These are phyloP conservation scores for Misgurnus mizolepis DNA, from an alignment of 2,113 vertebrate genomes.

Conservation along the genomic window DNA sequence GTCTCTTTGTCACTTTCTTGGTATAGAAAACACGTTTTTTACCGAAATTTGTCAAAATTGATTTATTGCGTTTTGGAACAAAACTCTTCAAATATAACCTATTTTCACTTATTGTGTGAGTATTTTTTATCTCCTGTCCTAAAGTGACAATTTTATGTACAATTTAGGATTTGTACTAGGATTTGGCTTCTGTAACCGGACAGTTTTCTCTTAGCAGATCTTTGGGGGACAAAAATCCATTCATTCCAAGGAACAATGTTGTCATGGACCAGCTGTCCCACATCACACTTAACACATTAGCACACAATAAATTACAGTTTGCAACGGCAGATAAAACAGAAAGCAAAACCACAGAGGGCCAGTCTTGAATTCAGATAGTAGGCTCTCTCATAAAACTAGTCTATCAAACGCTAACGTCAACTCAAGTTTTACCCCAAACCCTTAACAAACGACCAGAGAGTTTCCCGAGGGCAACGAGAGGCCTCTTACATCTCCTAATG, in stretches of 20 bases:
- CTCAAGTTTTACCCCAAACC: conserved; percentile 50
- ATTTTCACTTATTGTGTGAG: too few relatives aligned
- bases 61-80: too few relatives aligned
- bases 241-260: neutral
- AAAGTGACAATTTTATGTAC: too few relatives aligned
- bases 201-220: neutral
- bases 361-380: neutral
- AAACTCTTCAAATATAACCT: too few relatives aligned
- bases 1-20: too few relatives aligned
- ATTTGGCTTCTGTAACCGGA: too few relatives aligned
- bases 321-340: neutral
- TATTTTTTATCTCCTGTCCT: too few relatives aligned
- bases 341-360: neutral
- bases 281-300: conserved; percentile 8
- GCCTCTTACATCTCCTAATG: conserved; percentile 58
- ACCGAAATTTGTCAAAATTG: too few relatives aligned
- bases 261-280: neutral
- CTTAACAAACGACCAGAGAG: conserved; percentile 64
- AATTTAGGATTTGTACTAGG: too few relatives aligned
- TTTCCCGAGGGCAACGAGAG: conserved; percentile 45
- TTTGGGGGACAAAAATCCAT: neutral
- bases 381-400: conserved; percentile 17
- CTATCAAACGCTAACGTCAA: conserved; percentile 38
- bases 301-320: neutral
- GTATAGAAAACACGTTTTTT: too few relatives aligned